phyloP scores from a whole-genome alignment of 2,888 invertebrate species.

The Galerucella calmariensis region DNA sequence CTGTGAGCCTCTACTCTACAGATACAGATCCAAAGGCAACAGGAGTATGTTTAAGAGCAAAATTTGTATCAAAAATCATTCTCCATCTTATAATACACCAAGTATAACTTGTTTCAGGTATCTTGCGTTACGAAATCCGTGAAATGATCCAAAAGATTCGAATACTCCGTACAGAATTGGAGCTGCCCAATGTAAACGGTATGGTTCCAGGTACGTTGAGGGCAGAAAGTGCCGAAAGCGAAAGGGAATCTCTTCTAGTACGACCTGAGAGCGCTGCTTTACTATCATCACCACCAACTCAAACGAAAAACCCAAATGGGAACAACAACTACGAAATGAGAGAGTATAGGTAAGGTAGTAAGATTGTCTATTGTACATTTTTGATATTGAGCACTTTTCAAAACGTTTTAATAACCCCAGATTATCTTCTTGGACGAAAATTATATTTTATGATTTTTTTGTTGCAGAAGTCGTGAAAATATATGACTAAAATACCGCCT shows the following conservation, averaged over 20 bases:
- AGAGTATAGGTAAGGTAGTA: slow-evolving; percentile 73
- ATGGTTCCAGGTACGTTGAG: slow-evolving; percentile 68
- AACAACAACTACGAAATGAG: slow-evolving; percentile 85
- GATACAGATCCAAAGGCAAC: too few relatives aligned
- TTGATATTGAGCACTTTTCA: not conserved
- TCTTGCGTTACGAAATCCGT: slow-evolving; percentile 80
- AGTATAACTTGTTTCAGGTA: slow-evolving; percentile 36
- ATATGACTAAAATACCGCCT: slow-evolving; percentile 83
- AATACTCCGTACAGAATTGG: slow-evolving; percentile 77
- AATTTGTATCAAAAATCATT: too few relatives aligned
- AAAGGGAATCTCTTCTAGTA: slow-evolving; percentile 71
- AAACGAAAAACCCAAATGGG: slow-evolving; percentile 74
- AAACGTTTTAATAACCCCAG: too few relatives aligned
- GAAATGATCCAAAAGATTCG: slow-evolving; percentile 94
- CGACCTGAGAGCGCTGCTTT: slow-evolving; percentile 67
- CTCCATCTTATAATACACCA: too few relatives aligned
- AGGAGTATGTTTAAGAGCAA: too few relatives aligned
- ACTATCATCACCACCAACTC: slow-evolving; percentile 59
- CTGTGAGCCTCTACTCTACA: too few relatives aligned
- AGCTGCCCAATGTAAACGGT: slow-evolving; percentile 70
- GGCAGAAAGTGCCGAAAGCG: slow-evolving; percentile 67
- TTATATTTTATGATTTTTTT: too few relatives aligned
- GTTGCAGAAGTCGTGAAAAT: slow-evolving; percentile 64
- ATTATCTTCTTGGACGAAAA: too few relatives aligned
- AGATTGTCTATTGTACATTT: too few relatives aligned